A percentile compares a stretch with the other conserved stretches of the same genome.
Evolutionary conservation across 2,888 invertebrate species (phyloP).

Genomic region (Globia sparganii): DNA sequence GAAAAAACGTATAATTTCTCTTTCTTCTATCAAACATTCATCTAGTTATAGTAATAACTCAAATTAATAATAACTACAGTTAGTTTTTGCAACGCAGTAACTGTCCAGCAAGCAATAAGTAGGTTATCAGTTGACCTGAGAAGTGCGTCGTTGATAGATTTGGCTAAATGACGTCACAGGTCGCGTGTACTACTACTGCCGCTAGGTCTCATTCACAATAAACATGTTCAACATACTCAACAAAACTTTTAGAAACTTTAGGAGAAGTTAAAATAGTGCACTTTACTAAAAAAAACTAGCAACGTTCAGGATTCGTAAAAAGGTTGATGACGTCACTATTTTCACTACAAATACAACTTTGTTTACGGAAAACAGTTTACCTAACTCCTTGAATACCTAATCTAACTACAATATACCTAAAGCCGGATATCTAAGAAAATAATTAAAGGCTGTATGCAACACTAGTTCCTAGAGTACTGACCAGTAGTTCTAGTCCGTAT

Average conservation of each 20-base stretch:
- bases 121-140: constrained; percentile 85
- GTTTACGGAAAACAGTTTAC: constrained; percentile 23
- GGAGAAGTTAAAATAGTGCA: neutral
- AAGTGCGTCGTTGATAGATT: constrained; percentile 80
- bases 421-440: constrained; percentile 62
- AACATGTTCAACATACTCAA: constrained; percentile 2
- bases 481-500: constrained; percentile 56
- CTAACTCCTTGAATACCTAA: constrained; percentile 12
- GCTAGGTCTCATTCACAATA: constrained; percentile 63
- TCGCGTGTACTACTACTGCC: constrained; percentile 54
- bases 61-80: constrained; percentile 47
- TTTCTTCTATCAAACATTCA: neutral
- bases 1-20: neutral
- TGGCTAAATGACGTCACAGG: constrained; percentile 79
- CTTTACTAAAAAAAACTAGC: neutral
- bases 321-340: neutral
- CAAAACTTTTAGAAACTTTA: neutral
- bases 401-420: constrained; percentile 40
- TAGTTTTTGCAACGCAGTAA: constrained; percentile 81
- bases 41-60: constrained; percentile 24
- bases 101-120: constrained; percentile 73
- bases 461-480: constrained; percentile 56
- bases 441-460: constrained; percentile 61
- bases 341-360: constrained; percentile 9
- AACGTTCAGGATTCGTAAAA: neutral